These are phyloP conservation scores for Moxostoma hubbsi DNA, from an alignment of 2,797 vertebrate species.

Conservation along the genomic window DNA sequence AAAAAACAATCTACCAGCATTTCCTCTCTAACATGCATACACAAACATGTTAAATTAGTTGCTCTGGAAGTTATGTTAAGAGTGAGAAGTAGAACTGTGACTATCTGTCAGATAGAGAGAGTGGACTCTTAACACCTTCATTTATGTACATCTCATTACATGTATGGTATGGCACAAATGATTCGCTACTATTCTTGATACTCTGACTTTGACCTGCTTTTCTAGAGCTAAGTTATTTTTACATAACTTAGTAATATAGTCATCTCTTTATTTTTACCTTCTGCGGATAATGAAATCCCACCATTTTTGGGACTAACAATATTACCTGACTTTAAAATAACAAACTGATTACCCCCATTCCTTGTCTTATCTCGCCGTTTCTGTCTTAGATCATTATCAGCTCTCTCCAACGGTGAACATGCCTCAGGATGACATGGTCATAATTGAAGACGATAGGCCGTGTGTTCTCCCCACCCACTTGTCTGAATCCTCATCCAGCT, in stretches of 20 bases:
- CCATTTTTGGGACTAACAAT: not conserved
- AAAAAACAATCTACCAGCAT: constrained; percentile 34
- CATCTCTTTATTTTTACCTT: constrained; percentile 34
- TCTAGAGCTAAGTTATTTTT: constrained; percentile 20
- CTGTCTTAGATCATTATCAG: constrained; percentile 88
- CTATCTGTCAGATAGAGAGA: not conserved
- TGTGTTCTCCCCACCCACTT: constrained; percentile 86
- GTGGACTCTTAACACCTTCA: not conserved
- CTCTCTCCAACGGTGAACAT: constrained; percentile 97
- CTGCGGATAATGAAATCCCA: constrained; percentile 7
- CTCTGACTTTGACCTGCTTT: constrained; percentile 34
- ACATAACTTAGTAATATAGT: constrained; percentile 5
- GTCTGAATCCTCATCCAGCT: constrained; percentile 93
- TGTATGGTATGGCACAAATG: not conserved
- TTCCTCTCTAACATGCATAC: not conserved
- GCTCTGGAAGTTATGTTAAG: too few relatives aligned
- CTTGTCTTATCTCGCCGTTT: constrained; percentile 38
- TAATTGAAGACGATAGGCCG: constrained; percentile 93
- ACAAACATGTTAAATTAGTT: not conserved
- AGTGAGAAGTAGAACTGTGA: not conserved
- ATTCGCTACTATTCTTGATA: constrained; percentile 21
- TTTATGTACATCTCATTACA: constrained; percentile 5
- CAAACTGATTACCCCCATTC: constrained; percentile 6
- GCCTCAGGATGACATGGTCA: constrained; percentile 95
- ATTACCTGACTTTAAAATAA: constrained; percentile 25